Evolutionary conservation across 2,888 invertebrate genomes (phyloP).

Genomic region (Caenorhabditis parvicauda): DNA sequence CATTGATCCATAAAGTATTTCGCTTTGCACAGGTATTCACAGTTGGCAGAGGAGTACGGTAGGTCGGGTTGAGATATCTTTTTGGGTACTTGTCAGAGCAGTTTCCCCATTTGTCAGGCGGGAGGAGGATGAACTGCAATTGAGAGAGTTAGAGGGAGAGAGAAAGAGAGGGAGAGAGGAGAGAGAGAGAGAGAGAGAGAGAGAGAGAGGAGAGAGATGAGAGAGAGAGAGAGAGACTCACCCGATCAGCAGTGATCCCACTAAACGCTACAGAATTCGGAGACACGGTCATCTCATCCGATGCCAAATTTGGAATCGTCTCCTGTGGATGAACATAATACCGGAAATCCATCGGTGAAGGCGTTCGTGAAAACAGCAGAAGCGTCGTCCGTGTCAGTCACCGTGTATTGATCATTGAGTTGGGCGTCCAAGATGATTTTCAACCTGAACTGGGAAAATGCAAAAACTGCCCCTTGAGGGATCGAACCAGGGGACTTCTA

Average conservation of each 20-base stretch:
- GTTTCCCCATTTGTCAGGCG: conserved; percentile 34
- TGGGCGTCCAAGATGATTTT: conserved; percentile 48
- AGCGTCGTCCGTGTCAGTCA: conserved; percentile 4
- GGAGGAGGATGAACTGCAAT: conserved; percentile 39
- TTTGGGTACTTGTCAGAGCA: conserved; percentile 33
- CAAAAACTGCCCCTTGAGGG: no score
- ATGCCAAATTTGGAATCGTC: conserved; percentile 41
- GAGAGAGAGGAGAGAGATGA: no score
- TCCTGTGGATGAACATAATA: conserved; percentile 50
- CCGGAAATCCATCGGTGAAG: conserved; percentile 54
- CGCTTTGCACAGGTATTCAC: conserved; percentile 28
- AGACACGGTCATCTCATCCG: conserved; percentile 55
- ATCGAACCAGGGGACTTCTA: no score
- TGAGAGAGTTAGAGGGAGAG: no score
- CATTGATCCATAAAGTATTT: conserved; percentile 30
- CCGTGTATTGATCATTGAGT: conserved; percentile 45
- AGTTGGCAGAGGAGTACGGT: conserved; percentile 33
- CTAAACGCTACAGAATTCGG: conserved; percentile 50
- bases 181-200: no score
- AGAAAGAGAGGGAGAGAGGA: no score
- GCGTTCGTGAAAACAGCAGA: conserved; percentile 44
- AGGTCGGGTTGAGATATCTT: no score
- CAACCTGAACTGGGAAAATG: conserved; percentile 15
- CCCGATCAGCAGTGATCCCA: conserved; percentile 43
- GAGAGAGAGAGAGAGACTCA: conserved; percentile 9